These are phyloP conservation scores for Phthorimaea operculella DNA, from an alignment of 1,140 invertebrate genomes.

Conservation along the genomic window DNA sequence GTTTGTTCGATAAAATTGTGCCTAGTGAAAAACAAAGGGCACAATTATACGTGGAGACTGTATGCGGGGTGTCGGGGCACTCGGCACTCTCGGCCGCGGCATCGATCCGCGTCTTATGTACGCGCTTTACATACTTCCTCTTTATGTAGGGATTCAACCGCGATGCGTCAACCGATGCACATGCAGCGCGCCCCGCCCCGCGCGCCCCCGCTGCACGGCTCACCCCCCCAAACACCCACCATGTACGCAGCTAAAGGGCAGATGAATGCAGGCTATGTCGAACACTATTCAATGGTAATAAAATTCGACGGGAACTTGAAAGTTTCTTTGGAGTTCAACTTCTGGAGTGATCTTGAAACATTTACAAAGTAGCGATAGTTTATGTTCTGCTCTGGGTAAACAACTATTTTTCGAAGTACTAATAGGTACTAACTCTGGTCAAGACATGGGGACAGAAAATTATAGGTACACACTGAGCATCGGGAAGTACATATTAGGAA, in stretches of 20 bases:
- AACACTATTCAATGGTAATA: too few relatives aligned
- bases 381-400: too few relatives aligned
- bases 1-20: too few relatives aligned
- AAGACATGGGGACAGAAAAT: too few relatives aligned
- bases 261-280: too few relatives aligned
- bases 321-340: too few relatives aligned
- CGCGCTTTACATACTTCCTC: constrained; percentile 54
- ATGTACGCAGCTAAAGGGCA: background rate
- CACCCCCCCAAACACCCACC: constrained; percentile 15
- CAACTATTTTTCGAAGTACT: too few relatives aligned
- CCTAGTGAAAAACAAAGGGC: background rate
- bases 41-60: constrained; percentile 10
- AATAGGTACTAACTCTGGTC: too few relatives aligned
- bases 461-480: too few relatives aligned
- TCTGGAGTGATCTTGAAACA: background rate
- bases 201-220: constrained; percentile 14
- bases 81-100: constrained; percentile 39
- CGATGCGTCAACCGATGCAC: constrained; percentile 62
- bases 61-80: constrained; percentile 12
- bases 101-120: constrained; percentile 62
- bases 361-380: too few relatives aligned
- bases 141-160: constrained; percentile 58
- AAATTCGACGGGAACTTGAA: too few relatives aligned
- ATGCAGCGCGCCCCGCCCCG: constrained; percentile 36
- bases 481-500: too few relatives aligned